Base-by-base conservation (phyloP, 2,888 invertebrate genomes). In the Brachyopa scutellaris region DNA sequence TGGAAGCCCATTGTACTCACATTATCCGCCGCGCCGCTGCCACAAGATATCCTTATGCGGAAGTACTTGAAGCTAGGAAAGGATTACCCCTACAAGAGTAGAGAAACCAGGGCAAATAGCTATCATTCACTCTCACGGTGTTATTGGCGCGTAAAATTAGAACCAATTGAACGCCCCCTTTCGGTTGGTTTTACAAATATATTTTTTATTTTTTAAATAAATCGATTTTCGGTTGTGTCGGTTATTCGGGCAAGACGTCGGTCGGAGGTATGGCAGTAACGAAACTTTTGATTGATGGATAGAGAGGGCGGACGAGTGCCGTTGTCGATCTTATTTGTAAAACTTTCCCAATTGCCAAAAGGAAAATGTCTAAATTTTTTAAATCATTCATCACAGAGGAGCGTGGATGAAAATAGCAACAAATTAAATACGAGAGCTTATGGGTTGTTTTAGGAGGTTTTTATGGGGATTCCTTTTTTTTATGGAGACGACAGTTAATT, bases 131-230 rank as follows among this genome's bases (percentile, higher is more conserved):
- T 59, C 47, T 51, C 23, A 57, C 67, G 55, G 31, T 42, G 49
- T 40, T 49, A 47, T 42, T 72, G 70, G 77, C 70, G 64, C 53
- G 64, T 62, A 33, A 70, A 82, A 77, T 77, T 77, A 66, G 72
- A 82, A 47, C 64, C 70, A 64, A 77, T 82, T 77, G 42, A 42
- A 72, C 45, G 61, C 70, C 53, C 36, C n/a, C 31, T 36, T 62
- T 17, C 36, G 49, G 19, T 59, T 21, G 72, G 17, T 36, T 61
- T 49, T 36, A 29, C 59, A 69, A 61, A 62, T 61, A 72, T 72
- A 61, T 70, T 70, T 49, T 47, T 69, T 61, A 72, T 72, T 72
- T 70, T 70, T 49, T 47, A 51, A 55, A 42, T 53, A 67, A 74
- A 76, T 67, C 67, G 76, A 67, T 67, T 67, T 76, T 29, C 11